Percentiles rank a stretch among this genome's conserved stretches.
Conservation (phyloP, 2,797 vertebrate species). For the Intellagama lesueurii region DNA sequence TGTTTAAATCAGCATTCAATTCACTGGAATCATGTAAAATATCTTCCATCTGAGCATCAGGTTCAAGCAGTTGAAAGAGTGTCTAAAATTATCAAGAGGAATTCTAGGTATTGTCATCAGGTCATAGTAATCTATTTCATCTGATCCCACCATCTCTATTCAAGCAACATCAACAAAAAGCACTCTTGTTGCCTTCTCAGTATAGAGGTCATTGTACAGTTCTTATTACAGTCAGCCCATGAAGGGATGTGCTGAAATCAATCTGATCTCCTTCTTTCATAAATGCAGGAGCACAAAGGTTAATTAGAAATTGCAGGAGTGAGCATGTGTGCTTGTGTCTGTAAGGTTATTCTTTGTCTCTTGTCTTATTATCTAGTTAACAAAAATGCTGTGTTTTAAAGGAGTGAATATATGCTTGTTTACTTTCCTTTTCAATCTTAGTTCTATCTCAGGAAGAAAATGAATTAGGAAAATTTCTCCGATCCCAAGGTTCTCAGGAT, state of each 20-base stretch:
- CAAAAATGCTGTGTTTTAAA: conserved; percentile 26
- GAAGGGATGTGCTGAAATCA: conserved; percentile 54
- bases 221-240: conserved; percentile 60
- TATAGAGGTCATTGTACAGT: conserved; percentile 61
- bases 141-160: conserved; percentile 42
- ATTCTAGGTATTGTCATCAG: conserved; percentile 33
- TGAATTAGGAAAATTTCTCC: conserved; percentile 95
- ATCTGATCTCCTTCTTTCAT: conserved; percentile 53
- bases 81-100: not conserved
- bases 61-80: not conserved
- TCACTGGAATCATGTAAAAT: not conserved
- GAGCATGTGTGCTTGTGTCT: not conserved
- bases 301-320: conserved; percentile 14
- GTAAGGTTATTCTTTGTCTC: conserved; percentile 41
- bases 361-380: conserved; percentile 45
- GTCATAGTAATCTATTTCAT: conserved; percentile 15
- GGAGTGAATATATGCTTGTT: conserved; percentile 33
- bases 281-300: conserved; percentile 47
- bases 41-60: conserved; percentile 14
- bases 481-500: conserved; percentile 94
- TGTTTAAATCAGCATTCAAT: conserved; percentile 8
- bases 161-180: conserved; percentile 39
- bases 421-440: conserved; percentile 73
- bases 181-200: conserved; percentile 48
- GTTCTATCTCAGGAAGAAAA: conserved; percentile 98